Conservation (phyloP, 2,797 vertebrate genomes). For the Delichon dasypus region DNA sequence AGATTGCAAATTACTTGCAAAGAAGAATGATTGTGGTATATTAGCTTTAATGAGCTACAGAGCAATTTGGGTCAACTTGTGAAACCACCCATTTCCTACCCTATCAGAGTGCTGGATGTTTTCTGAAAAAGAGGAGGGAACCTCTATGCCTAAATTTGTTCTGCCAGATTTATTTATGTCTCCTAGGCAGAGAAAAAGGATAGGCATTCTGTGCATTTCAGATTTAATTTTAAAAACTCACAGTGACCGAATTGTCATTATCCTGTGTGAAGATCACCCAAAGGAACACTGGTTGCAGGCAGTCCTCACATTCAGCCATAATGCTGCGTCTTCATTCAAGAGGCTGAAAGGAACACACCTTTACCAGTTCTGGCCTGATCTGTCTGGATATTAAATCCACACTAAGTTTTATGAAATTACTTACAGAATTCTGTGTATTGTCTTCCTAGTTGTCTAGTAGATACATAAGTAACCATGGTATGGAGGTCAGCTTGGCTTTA, state of each 20-base stretch:
- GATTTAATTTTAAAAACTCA: background rate
- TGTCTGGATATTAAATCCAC: background rate
- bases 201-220: background rate
- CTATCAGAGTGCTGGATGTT: background rate
- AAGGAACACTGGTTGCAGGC: background rate
- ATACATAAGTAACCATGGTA: background rate
- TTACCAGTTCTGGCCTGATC: background rate
- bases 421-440: background rate
- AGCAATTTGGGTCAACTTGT: background rate
- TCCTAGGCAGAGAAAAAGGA: background rate
- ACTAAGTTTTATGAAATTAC: background rate
- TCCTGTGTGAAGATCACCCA: background rate
- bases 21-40: background rate
- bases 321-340: background rate
- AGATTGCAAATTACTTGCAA: background rate
- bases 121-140: background rate
- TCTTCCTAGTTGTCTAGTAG: background rate
- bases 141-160: background rate
- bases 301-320: rapidly evolving
- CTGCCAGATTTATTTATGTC: background rate
- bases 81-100: background rate
- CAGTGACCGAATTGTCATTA: background rate
- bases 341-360: background rate
- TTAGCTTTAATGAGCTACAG: background rate
- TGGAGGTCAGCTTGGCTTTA: background rate